Percentiles rank a stretch among this genome's conserved stretches.
phyloP scores from a whole-genome alignment of 2,888 invertebrate species.

The Mycalesis mineus region DNA sequence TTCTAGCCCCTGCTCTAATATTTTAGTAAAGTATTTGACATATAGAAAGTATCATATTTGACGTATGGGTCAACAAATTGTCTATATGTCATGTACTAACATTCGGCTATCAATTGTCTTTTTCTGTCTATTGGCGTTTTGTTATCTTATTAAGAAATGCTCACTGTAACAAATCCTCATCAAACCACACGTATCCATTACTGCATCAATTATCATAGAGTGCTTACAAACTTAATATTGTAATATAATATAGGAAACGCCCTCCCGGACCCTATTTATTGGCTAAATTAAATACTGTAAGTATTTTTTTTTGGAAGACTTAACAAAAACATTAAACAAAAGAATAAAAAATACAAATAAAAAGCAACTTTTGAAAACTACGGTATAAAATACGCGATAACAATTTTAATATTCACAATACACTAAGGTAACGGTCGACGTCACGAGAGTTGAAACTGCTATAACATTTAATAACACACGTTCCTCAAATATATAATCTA shows the following conservation, averaged over 20 bases:
- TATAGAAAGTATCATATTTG: too few relatives aligned
- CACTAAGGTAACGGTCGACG: not conserved
- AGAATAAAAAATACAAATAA: constrained; percentile 21
- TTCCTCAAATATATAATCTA: not conserved
- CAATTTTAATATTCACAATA: constrained; percentile 9
- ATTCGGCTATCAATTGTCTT: not conserved
- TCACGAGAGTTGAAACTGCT: not conserved
- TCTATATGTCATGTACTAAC: not conserved
- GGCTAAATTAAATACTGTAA: constrained; percentile 52
- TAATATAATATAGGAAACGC: constrained; percentile 68
- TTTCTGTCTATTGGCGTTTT: not conserved
- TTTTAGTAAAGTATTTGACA: not conserved
- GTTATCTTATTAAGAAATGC: not conserved
- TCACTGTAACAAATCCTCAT: constrained; percentile 5
- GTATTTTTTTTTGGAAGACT: constrained; percentile 50
- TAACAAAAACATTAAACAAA: constrained; percentile 33
- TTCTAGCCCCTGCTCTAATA: not conserved
- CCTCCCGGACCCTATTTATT: constrained; percentile 52
- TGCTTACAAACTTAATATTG: constrained; percentile 70
- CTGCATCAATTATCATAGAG: constrained; percentile 56
- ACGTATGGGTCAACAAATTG: not conserved
- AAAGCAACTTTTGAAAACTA: constrained; percentile 18
- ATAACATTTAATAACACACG: not conserved
- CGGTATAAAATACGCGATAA: constrained; percentile 13
- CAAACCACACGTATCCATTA: constrained; percentile 44